Base-by-base conservation (phyloP, 1,140 invertebrate species). In the Choristoneura fumiferana region DNA sequence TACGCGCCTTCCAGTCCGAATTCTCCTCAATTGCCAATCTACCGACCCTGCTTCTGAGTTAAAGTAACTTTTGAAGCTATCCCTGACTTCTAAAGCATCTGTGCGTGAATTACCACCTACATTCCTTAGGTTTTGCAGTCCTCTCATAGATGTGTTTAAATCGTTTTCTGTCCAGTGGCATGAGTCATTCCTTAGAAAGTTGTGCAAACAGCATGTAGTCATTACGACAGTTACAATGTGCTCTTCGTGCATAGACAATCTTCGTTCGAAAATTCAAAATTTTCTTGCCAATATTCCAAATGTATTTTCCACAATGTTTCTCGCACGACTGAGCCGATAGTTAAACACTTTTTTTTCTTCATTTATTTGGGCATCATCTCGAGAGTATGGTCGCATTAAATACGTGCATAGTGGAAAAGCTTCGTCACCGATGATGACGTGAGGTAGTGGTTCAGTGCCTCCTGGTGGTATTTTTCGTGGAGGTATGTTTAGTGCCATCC, bases 161-260 rank as follows among this genome's bases (percentile, higher is more conserved):
- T 62, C 60, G 43, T 45, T 58, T 43, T 59, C 40, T 36, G 60
- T 45, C 60, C 60, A 62, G 43, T 62, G 37, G 45, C 60, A 62
- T 29, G 40, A 59, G 22, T 62, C 60, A 49, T 43, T 58, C 33
- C 56, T 62, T 62, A 62, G 17, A 62, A 40, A 62, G 35, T 58
- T 62, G 35, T 62, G 40, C 36, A 62, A 35, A 45, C 10, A 59
- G 36, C 55, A 62, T 36, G 35, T 36, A 36, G 35, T n/a, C 35
- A 36, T 36, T 36, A 36, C 35, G 12, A 36, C 35, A 36, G 35
- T n/a, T 1, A n/a, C 35, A n/a, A 1, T 36, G 12, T n/a, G 9
- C 12, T 37, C 36, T 3, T 10, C 36, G 9, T 37, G 4, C 2
- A 8, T 10, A 3, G 3, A 5, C 4, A 37, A 10, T 4, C 4